These are phyloP conservation scores for Apocrypta bakeri DNA, from an alignment of 1,140 invertebrate species.

Conservation along the genomic window DNA sequence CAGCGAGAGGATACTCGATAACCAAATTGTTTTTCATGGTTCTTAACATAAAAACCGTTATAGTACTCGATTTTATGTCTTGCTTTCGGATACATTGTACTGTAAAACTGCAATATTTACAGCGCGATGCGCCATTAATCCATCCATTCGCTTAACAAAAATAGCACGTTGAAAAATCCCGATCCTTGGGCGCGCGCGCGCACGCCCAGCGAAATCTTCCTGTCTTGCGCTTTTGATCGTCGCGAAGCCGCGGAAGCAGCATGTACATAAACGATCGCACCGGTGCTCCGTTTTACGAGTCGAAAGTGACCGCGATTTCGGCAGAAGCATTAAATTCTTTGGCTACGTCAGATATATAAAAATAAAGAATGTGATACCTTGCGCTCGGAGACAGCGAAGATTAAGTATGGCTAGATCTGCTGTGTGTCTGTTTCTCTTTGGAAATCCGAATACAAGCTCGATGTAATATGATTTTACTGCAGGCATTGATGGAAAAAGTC, in stretches of 20 bases:
- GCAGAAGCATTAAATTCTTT: conserved; percentile 1
- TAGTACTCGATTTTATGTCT: not conserved
- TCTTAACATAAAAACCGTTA: not conserved
- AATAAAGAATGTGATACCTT: conserved; percentile 28
- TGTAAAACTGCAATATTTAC: not conserved
- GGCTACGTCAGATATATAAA: not conserved
- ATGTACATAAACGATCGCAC: not conserved
- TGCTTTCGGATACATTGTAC: not conserved
- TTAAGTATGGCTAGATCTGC: too few species aligned
- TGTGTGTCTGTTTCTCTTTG: too few species aligned
- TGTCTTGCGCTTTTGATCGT: not conserved
- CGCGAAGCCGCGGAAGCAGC: not conserved
- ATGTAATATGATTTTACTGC: not conserved
- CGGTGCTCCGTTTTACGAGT: conserved; percentile 43
- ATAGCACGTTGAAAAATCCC: not conserved
- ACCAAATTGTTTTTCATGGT: not conserved
- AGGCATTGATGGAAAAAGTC: not conserved
- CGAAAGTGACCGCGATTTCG: conserved; percentile 39
- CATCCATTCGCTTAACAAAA: not conserved
- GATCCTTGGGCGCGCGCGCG: not conserved
- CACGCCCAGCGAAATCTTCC: not conserved
- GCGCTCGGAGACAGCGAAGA: not conserved
- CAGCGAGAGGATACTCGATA: not conserved
- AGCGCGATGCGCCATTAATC: not conserved
- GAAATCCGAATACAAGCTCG: not conserved